Base-by-base conservation (phyloP, 2,797 vertebrate species). In the Eremophila alpestris region DNA sequence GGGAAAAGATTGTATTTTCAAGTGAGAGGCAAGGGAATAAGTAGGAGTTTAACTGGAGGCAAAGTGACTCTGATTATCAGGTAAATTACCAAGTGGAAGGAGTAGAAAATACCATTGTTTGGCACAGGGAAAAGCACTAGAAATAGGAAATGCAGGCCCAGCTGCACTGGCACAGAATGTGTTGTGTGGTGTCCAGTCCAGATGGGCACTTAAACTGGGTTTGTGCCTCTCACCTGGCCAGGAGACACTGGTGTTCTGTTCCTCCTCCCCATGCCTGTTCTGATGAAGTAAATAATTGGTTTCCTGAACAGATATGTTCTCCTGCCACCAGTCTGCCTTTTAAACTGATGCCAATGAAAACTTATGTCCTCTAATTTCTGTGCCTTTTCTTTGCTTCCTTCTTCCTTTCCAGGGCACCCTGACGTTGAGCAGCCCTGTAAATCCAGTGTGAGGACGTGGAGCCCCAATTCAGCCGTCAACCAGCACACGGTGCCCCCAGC, bases 341-440 rank as follows among this genome's bases (percentile, higher is more conserved):
- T 40, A 60, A 67, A 68, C 36, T 32, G 24, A 40, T 80, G 49
- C 46, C 38, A 71, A 1, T 51, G 41, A 32, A 45, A 54, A 54
- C 7, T 27, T 10, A 1, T 6, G 9, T 21, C 87, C 49, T 92
- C 62, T 96, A 41, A 94, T 30, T 70, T 51, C 49, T 81, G 9
- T 71, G 24, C 32, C 30, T 36, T 84, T 26, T 69, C 36, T 74
- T 80, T 87, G 4, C 48, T 87, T 54, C 22, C 32, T 56, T 48
- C 73, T 34, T 78, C 67, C 67, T 71, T 83, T 63, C 75, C 80
- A 98, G 99, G 99, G 41, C 99, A 99, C 77, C 99, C 99, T 77
- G 99, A 99, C 12, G 99, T 99, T 62, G 99, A 99, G 95, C 99
- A 99, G 95, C 98, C 98, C 13, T 99, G 99, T 84, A 99, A 99